Evolutionary conservation across 2,797 vertebrate genomes (phyloP).

Genomic region (Semaprochilodus insignis): DNA sequence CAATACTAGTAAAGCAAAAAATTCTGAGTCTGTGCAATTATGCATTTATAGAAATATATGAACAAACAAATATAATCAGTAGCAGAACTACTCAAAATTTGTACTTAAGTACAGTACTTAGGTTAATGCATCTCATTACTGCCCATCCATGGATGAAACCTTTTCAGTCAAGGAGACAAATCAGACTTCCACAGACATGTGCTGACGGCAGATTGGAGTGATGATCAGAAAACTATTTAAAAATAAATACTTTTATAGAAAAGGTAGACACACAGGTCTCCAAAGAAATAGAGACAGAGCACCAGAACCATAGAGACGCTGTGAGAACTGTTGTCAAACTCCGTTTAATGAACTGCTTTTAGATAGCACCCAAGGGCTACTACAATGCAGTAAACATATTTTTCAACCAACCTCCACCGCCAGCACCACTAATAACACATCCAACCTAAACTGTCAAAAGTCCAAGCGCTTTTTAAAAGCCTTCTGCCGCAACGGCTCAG

Average conservation of each 20-base stretch:
- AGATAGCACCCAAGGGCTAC: constrained; percentile 11
- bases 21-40: no score
- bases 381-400: constrained; percentile 29
- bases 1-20: no score
- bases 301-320: not conserved
- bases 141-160: no score
- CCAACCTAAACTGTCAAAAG: constrained; percentile 29
- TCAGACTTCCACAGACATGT: not conserved
- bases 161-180: no score
- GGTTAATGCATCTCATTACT: no score
- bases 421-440: constrained; percentile 32
- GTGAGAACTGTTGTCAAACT: not conserved
- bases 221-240: not conserved
- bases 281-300: not conserved
- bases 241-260: not conserved
- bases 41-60: no score
- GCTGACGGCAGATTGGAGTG: no score
- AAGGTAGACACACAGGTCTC: not conserved
- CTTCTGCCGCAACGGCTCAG: constrained; percentile 25
- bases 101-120: no score
- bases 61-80: no score
- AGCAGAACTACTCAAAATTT: no score
- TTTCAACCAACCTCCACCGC: constrained; percentile 26
- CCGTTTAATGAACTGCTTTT: constrained; percentile 32
- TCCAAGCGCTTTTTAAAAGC: constrained; percentile 46